phyloP scores from a whole-genome alignment of 1,140 invertebrate genomes.

The Magallana gigas region DNA sequence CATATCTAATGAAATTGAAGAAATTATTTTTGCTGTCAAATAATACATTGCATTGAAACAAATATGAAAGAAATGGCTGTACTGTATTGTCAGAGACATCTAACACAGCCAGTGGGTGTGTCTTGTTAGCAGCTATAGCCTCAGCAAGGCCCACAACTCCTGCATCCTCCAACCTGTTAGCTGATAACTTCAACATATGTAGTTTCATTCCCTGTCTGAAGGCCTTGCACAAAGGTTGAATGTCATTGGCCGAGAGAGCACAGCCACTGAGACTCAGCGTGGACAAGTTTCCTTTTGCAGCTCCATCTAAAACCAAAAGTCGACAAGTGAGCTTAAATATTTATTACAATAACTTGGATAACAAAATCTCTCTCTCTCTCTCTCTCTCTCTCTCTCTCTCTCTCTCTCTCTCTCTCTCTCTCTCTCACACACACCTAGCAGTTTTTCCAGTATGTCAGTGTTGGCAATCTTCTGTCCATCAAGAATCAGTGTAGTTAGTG shows the following conservation, averaged over 20 bases:
- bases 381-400: background rate
- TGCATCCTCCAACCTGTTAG: conserved; percentile 71
- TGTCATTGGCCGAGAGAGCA: conserved; percentile 67
- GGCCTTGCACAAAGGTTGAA: conserved; percentile 63
- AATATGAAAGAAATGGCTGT: background rate
- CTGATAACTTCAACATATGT: conserved; percentile 72
- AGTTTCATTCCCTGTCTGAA: conserved; percentile 64
- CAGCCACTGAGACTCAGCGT: conserved; percentile 71
- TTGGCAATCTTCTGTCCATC: conserved; percentile 71
- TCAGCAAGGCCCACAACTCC: conserved; percentile 62
- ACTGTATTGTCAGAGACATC: conserved; percentile 72
- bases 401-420: conserved; percentile 1
- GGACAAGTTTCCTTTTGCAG: conserved; percentile 40
- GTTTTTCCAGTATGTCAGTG: conserved; percentile 60
- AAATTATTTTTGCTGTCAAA: too few relatives aligned
- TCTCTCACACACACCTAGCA: conserved; percentile 63
- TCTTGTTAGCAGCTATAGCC: conserved; percentile 57
- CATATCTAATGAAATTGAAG: too few relatives aligned
- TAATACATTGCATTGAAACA: too few relatives aligned
- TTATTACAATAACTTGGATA: too few relatives aligned
- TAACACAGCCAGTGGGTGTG: conserved; percentile 67
- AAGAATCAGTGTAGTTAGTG: conserved; percentile 64
- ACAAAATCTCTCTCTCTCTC: conserved; percentile 54
- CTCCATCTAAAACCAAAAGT: background rate
- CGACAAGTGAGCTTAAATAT: too few relatives aligned